Evolutionary conservation across 1,140 invertebrate genomes (phyloP), one percentile per base, ranked within the genome.

Genomic region (Rhizoglyphus robini): DNA sequence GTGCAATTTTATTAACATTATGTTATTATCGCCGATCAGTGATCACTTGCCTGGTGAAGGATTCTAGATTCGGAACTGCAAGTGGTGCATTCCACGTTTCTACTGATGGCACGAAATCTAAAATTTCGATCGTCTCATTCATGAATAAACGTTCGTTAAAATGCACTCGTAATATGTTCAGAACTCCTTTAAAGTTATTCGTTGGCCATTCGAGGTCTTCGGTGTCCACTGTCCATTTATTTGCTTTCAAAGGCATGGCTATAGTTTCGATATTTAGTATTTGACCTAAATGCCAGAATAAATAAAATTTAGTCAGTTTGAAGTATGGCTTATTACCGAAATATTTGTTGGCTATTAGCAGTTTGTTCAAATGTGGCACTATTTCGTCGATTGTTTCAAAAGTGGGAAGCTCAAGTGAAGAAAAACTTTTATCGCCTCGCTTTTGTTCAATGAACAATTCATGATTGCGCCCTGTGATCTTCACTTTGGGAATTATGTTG

Each of bases 201-300:
- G 31, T 5, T 11, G 61, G 34, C 27, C 20, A 61, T 13, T 66
- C 27, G 23, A 23, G 27, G 3, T 2, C 4, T 32, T 66, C 65
- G 20, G 54, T 66, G 27, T 66, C 54, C 20, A 66, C 32, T 3
- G 18, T 13, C 65, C 65, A 66, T 20, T 61, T 63, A 32, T 27
- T 32, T 11, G 36, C 47, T 36, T 20, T 11, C 1, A 66, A 38
- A 5, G 65, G 54, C 15, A 60, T 59, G n/a, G 65, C 5, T 20
- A 66, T 47, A 23, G 65, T 66, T 58, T 66, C 65, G 18, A 60
- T 30, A 30, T 25, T 64, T 18, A 66, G 23, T 23, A 66, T 66
- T 61, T 46, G 20, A 3, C 65, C 65, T 65, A 59, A 60, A 32
- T 15, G 41, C 15, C 41, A 46, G 41, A 46, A 15, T 46, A 46